Base-by-base conservation (phyloP, 2,113 vertebrate species). In the Odocoileus hemionus region DNA sequence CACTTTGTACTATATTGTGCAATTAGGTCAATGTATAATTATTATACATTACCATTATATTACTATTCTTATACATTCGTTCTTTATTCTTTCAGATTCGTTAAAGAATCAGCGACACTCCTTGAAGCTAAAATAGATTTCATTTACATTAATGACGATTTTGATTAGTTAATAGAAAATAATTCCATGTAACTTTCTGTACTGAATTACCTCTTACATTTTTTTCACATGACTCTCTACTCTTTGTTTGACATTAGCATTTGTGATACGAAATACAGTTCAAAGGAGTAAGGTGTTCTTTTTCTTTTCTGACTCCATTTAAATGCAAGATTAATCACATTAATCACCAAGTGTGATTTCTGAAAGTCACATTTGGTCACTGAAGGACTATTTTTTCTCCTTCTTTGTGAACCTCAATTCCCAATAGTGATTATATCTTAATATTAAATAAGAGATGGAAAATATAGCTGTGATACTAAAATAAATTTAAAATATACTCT, bases 101-200 rank as follows among this genome's bases (percentile, higher is more conserved):
- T 97, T 96, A 97, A 97, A 97, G 95, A 98, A 98, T 98, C 98
- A 91, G 94, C 55, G 91, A 90, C 97, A 97, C 98, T 98, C 96
- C 96, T 98, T 97, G 97, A 96, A 98, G 97, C 93, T 97, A 98
- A 98, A 98, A 98, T 97, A 98, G 97, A 97, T 97, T 98, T 97
- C 95, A 99, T 98, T 98, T 99, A 97, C 97, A 98, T 98, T 98
- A 97, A 93, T 98, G 95, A 94, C 95, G 96, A 97, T 88, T 98
- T 98, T 97, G 97, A 98, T 96, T 98, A 97, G 97, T 98, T 98
- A 96, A 98, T 97, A 96, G 96, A 98, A 98, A 98, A 97, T 98
- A 96, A 98, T 96, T 97, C 78, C 80, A 94, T 94, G 94, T 90
- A 96, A 86, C 96, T 97, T 93, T 95, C 93, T 87, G 55, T 80